These are phyloP conservation scores for Thamnophis sirtalis DNA, from an alignment of 2,113 vertebrate species.

Conservation along the genomic window DNA sequence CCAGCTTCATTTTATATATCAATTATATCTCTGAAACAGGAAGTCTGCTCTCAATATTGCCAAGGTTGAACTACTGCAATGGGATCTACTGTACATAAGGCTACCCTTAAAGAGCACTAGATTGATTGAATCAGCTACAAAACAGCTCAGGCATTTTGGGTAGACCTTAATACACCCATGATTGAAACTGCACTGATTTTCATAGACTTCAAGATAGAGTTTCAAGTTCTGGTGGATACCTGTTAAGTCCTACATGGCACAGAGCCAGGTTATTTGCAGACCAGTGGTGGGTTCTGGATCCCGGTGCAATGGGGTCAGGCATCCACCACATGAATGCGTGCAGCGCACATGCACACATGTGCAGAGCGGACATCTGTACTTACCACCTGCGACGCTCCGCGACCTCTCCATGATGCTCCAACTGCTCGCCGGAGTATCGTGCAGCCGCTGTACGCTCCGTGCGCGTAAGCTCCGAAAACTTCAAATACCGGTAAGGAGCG, in stretches of 20 bases:
- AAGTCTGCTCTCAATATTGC: background rate
- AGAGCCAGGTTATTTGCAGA: background rate
- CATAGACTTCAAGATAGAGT: background rate
- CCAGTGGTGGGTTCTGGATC: too few species aligned
- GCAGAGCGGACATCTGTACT: too few species aligned
- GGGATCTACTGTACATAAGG: background rate
- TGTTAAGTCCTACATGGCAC: background rate
- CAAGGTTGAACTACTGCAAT: background rate
- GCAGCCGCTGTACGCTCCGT: too few species aligned
- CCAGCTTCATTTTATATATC: background rate
- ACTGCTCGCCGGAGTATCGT: too few species aligned
- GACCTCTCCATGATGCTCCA: too few species aligned
- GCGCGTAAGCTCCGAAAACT: too few species aligned
- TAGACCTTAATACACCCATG: background rate
- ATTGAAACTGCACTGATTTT: background rate
- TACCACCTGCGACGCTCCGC: too few species aligned
- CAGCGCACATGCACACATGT: too few species aligned
- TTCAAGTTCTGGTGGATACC: background rate
- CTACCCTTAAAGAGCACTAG: background rate
- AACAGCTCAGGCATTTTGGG: background rate
- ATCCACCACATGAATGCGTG: too few species aligned
- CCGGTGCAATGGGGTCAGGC: too few species aligned
- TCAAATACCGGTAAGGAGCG: too few species aligned
- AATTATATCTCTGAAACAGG: background rate
- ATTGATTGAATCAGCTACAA: background rate